Percentiles rank a stretch among this genome's conserved stretches.
Conservation (phyloP, 2,888 invertebrate species). For the Phanerotoma sp. region DNA sequence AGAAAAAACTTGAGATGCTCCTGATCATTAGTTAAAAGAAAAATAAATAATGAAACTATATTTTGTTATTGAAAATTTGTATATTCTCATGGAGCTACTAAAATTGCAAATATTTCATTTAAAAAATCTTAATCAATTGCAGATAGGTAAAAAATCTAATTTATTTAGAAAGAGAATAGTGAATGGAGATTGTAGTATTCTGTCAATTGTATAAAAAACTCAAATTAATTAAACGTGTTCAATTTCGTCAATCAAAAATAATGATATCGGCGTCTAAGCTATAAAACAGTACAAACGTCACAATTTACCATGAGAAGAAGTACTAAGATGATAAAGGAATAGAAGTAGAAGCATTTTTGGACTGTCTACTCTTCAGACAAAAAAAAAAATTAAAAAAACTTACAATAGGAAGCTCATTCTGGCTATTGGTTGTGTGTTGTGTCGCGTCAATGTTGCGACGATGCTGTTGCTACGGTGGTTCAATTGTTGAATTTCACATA, state of each 20-base stretch:
- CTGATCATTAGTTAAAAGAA: too few species aligned
- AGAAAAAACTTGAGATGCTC: not conserved
- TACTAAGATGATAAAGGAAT: not conserved
- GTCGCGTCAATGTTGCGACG: conserved; percentile 25
- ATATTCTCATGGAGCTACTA: too few species aligned
- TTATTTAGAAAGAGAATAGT: conserved; percentile 21
- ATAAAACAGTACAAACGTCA: too few species aligned
- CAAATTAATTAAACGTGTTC: not conserved
- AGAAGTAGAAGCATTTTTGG: not conserved
- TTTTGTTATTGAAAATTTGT: too few species aligned
- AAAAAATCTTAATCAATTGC: conserved; percentile 27
- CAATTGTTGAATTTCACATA: conserved; percentile 8
- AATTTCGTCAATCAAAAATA: conserved; percentile 1
- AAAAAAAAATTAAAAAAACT: conserved; percentile 38
- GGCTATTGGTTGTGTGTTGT: conserved; percentile 27
- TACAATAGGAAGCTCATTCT: conserved; percentile 57
- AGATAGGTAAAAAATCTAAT: conserved; percentile 35
- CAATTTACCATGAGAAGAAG: too few species aligned
- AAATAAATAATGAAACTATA: conserved; percentile 8
- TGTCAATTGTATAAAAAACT: conserved; percentile 21
- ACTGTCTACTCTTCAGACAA: conserved; percentile 16
- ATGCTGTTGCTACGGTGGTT: conserved; percentile 7
- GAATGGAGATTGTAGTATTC: conserved; percentile 10
- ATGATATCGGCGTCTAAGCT: too few species aligned
- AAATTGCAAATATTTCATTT: not conserved